Percentiles rank a stretch among this genome's conserved stretches.
Evolutionary conservation across 2,797 vertebrate species (phyloP).

Genomic region (Semotilus atromaculatus): DNA sequence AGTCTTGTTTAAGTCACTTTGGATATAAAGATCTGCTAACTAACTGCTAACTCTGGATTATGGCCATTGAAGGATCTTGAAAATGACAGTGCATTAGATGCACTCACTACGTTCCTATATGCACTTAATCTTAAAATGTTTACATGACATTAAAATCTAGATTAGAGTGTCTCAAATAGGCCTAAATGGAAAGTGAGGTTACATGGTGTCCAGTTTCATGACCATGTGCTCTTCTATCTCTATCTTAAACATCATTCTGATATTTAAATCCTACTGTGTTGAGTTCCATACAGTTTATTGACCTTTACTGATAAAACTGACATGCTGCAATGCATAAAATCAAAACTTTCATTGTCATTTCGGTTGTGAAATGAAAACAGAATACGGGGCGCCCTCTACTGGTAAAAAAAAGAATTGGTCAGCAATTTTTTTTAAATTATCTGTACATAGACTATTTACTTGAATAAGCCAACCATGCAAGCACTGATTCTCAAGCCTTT

Average conservation of each 20-base stretch:
- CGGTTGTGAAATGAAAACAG: not conserved
- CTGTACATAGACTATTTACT: not conserved
- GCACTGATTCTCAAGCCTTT: not conserved
- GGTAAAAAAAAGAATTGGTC: not conserved
- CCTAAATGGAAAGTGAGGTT: not conserved
- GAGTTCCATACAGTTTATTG: not conserved
- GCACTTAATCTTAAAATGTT: not conserved
- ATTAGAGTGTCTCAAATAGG: not conserved
- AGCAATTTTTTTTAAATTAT: not conserved
- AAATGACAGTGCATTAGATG: conserved; percentile 3
- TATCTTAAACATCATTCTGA: too few species aligned
- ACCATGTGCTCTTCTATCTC: not conserved
- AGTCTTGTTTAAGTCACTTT: conserved; percentile 3
- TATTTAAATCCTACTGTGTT: not conserved
- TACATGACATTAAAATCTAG: not conserved
- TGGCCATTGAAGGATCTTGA: not conserved
- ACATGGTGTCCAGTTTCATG: not conserved
- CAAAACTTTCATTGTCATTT: not conserved
- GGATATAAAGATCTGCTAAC: conserved; percentile 20
- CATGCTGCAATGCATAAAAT: not conserved
- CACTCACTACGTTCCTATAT: not conserved
- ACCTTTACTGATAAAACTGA: not conserved
- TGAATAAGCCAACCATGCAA: not conserved
- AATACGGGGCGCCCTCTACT: conserved; percentile 5
- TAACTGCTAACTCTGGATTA: conserved; percentile 14